Conservation (phyloP, 1,140 invertebrate genomes). For the Drosophila triauraria region DNA sequence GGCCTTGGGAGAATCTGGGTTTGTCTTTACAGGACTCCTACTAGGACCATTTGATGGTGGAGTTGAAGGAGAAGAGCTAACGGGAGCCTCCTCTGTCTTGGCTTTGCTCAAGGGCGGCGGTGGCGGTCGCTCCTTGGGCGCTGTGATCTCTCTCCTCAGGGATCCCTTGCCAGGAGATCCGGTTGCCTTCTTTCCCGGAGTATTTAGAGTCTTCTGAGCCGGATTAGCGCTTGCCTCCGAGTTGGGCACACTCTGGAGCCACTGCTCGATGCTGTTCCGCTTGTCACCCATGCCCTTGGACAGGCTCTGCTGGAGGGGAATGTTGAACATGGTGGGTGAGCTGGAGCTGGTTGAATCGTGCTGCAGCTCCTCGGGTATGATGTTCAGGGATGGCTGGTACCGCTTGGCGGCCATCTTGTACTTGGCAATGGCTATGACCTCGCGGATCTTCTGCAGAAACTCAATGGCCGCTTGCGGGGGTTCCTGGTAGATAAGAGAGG, state of each 20-base stretch:
- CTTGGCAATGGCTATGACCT: constrained; percentile 94
- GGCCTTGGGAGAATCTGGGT: constrained; percentile 29
- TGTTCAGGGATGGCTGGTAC: constrained; percentile 91
- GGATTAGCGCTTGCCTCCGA: constrained; percentile 39
- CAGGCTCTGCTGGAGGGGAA: constrained; percentile 73
- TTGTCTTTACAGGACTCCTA: constrained; percentile 1
- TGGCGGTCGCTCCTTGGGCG: constrained; percentile 70
- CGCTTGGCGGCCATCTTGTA: constrained; percentile 93
- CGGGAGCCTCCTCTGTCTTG: constrained; percentile 1
- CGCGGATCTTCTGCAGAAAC: constrained; percentile 93
- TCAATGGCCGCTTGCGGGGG: constrained; percentile 94
- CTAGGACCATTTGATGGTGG: constrained; percentile 15
- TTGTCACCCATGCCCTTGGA: constrained; percentile 87
- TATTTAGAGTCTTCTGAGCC: constrained; percentile 16
- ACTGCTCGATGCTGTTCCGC: constrained; percentile 90
- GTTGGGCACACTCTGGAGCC: constrained; percentile 91
- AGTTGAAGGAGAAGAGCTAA: background rate
- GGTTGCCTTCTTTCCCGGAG: constrained; percentile 28
- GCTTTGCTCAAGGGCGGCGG: constrained; percentile 62
- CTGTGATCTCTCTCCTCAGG: constrained; percentile 55
- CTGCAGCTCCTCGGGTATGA: constrained; percentile 92
- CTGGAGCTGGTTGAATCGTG: constrained; percentile 35
- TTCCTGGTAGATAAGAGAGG: constrained; percentile 86
- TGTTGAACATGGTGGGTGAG: constrained; percentile 53
- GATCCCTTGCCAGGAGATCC: constrained; percentile 47